These are phyloP conservation scores for Sebastes miniatus DNA, from an alignment of 2,797 vertebrate genomes.

Conservation along the genomic window DNA sequence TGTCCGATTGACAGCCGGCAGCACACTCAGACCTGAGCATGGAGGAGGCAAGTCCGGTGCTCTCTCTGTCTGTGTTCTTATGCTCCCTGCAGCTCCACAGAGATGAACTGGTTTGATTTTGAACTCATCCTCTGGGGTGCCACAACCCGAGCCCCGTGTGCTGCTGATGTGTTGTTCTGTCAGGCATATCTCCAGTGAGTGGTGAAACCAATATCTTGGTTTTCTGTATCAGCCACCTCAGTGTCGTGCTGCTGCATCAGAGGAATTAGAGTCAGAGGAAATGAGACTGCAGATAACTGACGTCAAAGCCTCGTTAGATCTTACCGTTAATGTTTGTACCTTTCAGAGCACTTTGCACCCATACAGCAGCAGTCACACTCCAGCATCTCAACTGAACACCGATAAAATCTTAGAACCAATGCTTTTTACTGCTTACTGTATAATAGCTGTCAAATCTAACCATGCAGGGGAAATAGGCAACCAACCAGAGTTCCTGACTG, in stretches of 20 bases:
- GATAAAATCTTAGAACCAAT: not conserved
- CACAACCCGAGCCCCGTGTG: not conserved
- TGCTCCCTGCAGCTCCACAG: conserved; percentile 9
- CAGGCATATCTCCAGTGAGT: conserved; percentile 6
- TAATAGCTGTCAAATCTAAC: not conserved
- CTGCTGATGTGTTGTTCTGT: conserved; percentile 13
- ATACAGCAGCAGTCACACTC: not conserved
- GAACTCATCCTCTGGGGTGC: conserved; percentile 3
- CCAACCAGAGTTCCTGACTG: not conserved
- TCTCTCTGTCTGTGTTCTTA: not conserved
- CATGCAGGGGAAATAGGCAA: not conserved
- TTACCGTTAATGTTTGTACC: not conserved
- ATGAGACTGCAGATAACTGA: not conserved
- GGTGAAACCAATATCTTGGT: not conserved
- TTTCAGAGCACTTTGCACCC: not conserved
- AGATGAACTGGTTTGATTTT: conserved; percentile 32
- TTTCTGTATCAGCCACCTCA: not conserved
- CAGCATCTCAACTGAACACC: not conserved
- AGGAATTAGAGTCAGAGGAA: conserved; percentile 6
- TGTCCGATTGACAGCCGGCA: not conserved
- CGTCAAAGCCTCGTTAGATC: conserved; percentile 2
- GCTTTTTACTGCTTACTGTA: not conserved
- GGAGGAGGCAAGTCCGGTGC: not conserved
- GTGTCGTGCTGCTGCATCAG: not conserved
- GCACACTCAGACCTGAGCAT: not conserved